Conservation (phyloP, 2,888 invertebrate genomes). For the Cremastobaeus sp. region DNA sequence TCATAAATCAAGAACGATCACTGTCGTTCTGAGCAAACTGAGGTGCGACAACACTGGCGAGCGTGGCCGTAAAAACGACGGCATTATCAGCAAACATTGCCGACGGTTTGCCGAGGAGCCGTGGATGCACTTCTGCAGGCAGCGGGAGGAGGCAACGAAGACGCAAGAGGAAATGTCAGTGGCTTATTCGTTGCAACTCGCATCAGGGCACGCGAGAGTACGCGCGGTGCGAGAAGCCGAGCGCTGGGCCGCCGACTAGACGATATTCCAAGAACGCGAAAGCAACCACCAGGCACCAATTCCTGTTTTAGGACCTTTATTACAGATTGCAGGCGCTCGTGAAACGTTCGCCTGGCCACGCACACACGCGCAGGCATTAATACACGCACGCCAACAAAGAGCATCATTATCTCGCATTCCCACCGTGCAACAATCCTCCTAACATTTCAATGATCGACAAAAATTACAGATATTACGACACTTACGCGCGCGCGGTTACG, state of each 20-base stretch:
- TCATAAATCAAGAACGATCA: conserved; percentile 15
- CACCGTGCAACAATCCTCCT: conserved; percentile 54
- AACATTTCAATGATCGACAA: conserved; percentile 52
- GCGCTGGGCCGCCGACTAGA: conserved; percentile 36
- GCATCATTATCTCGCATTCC: conserved; percentile 52
- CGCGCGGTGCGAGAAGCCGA: conserved; percentile 32
- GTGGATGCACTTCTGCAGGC: neutral
- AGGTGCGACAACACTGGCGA: neutral
- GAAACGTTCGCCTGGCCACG: conserved; percentile 29
- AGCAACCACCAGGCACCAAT: conserved; percentile 60
- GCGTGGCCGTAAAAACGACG: conserved; percentile 27
- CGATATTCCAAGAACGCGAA: conserved; percentile 58
- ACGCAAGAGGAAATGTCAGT: conserved; percentile 36
- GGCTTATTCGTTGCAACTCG: conserved; percentile 32
- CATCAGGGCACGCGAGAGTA: conserved; percentile 19
- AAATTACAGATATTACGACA: conserved; percentile 57
- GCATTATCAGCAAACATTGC: conserved; percentile 27
- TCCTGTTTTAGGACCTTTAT: conserved; percentile 61
- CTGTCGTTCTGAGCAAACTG: neutral
- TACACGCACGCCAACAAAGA: conserved; percentile 49
- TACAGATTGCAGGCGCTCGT: conserved; percentile 44
- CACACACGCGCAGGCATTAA: conserved; percentile 36
- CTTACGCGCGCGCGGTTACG: conserved; percentile 53
- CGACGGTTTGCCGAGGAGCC: conserved; percentile 2
- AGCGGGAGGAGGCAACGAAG: neutral